Evolutionary conservation across 2,797 vertebrate species (phyloP).

Genomic region (Garrulus glandarius): DNA sequence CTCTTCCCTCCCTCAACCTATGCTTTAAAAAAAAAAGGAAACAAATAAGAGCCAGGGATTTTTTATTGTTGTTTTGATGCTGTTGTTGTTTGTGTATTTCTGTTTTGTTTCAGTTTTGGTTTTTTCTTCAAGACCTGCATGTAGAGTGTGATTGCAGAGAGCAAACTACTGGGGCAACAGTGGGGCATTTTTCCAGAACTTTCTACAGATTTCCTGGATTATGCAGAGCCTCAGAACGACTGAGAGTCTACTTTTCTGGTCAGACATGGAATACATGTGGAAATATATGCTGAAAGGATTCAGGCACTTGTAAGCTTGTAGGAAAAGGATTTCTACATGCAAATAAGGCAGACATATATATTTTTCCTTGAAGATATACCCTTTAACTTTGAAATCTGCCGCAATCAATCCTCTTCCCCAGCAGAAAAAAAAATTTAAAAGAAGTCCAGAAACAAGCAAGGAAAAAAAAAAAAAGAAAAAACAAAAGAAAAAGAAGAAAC

Average conservation of each 20-base stretch:
- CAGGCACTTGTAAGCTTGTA: neutral
- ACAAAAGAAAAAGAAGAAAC: rapidly evolving
- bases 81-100: neutral
- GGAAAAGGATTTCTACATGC: neutral
- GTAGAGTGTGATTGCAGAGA: neutral
- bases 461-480: neutral
- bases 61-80: neutral
- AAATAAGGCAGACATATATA: neutral
- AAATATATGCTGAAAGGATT: neutral
- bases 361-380: neutral
- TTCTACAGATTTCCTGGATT: neutral
- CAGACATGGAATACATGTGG: neutral
- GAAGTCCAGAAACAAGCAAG: neutral
- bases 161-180: neutral
- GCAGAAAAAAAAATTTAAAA: neutral
- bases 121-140: neutral
- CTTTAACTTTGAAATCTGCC: neutral
- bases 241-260: neutral
- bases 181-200: neutral
- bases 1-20: neutral
- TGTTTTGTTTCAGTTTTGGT: neutral
- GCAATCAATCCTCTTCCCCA: neutral
- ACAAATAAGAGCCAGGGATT: neutral
- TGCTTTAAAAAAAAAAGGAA: neutral
- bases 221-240: neutral